A percentile compares a stretch with the other conserved stretches of the same genome.
These are phyloP conservation scores for Notamacropus eugenii DNA, from an alignment of 2,797 vertebrate genomes.

Conservation along the genomic window DNA sequence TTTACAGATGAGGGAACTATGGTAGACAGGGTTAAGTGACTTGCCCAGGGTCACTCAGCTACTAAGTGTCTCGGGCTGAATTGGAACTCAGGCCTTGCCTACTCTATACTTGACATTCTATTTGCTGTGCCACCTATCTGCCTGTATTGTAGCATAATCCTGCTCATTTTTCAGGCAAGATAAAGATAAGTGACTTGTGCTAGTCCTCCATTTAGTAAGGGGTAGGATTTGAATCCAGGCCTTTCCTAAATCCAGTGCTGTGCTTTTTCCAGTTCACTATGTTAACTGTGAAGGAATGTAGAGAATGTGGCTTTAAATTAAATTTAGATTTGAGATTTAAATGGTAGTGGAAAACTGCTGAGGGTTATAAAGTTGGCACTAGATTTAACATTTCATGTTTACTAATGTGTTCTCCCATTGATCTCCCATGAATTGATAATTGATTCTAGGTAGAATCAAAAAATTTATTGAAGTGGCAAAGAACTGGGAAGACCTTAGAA, in stretches of 20 bases:
- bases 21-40: neutral
- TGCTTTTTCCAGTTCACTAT: neutral
- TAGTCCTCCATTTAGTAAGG: neutral
- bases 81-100: neutral
- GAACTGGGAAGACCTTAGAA: neutral
- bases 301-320: neutral
- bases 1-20: neutral
- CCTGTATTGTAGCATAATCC: neutral
- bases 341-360: neutral
- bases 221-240: neutral
- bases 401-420: neutral
- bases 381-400: neutral
- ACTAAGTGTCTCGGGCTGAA: neutral
- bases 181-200: neutral
- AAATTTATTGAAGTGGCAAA: neutral
- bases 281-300: neutral
- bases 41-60: neutral
- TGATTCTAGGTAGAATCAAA: neutral
- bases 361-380: neutral
- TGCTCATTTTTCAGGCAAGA: neutral
- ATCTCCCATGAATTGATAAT: neutral
- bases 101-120: neutral
- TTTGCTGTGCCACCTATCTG: neutral
- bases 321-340: neutral
- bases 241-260: neutral